Conservation (phyloP, 2,888 invertebrate genomes). For the Protonemura montana region DNA sequence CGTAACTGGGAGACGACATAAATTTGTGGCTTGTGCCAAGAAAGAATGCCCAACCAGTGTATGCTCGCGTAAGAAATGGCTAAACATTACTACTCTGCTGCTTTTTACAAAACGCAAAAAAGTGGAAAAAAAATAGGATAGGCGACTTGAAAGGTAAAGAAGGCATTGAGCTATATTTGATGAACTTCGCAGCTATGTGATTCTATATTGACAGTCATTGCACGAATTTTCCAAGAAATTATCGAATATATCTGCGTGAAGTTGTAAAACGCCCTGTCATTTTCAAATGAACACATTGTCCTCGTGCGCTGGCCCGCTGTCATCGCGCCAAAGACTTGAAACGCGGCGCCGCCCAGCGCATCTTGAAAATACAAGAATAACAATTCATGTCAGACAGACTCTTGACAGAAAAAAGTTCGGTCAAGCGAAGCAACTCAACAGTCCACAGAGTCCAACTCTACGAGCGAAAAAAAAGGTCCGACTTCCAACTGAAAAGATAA, state of each 20-base stretch:
- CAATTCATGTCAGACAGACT: neutral
- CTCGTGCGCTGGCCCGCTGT: neutral
- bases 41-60: neutral
- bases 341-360: neutral
- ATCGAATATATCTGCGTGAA: neutral
- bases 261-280: neutral
- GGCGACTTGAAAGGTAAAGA: neutral
- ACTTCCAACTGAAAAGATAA: neutral
- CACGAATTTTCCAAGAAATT: neutral
- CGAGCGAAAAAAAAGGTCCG: neutral
- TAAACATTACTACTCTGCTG: neutral
- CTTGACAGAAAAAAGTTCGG: neutral
- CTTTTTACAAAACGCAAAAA: neutral
- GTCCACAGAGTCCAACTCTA: neutral
- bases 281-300: neutral
- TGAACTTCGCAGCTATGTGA: neutral
- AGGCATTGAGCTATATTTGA: neutral
- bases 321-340: neutral
- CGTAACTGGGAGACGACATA: neutral
- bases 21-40: slow-evolving; percentile 13
- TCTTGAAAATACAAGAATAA: neutral
- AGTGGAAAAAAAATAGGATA: neutral
- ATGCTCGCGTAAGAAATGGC: neutral
- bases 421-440: neutral
- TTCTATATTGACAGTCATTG: neutral